Base-by-base conservation (phyloP, 30 jellyfish, hydroid and myxozoan genomes). In the Aurelia sp. region DNA sequence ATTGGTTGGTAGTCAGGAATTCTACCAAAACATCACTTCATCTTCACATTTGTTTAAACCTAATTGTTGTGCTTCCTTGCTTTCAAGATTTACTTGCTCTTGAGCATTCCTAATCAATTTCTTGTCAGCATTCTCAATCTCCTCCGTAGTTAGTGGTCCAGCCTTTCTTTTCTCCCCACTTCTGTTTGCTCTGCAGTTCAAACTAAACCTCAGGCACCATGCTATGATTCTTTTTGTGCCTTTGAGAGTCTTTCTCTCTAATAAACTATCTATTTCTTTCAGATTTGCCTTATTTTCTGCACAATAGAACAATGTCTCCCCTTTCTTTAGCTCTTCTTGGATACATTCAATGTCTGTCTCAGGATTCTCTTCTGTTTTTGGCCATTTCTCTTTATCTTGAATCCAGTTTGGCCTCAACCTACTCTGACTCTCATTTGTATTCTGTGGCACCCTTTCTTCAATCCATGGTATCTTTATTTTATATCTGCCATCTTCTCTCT, bases 381-480 rank as follows among this genome's bases (percentile, higher is more conserved):
- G 75, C 16, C 75, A 21, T 57, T 15, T 57, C 19, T n/a, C 66
- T 57, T n/a, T n/a, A 57, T 27, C 33, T 27, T 27, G 33, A 27
- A 27, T 27, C 33, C 33, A 27, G 33, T 27, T 27, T 1, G 19
- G 19, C 17, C 92, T 71, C 72, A 61, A 78, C 52, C 86, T 83
- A 79, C 92, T 83, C 65, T 83, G 92, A 20, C 10, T 72, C 48
- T 69, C 92, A 69, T 83, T 83, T 58, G 85, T 53, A 71, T 59
- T 71, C 86, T 83, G 92, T 51, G 92, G 92, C 21, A 22, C 70
- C 18, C 86, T 57, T 30, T 62, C 92, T 3, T 83, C 92, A 53
- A 83, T 71, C 92, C 92, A 83, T 11, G 92, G 92, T 18, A 83
- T 66, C 62, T 62, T 71, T 8, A 70, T 58, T 4, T 22, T 71